Evolutionary conservation across 2,113 vertebrate species (phyloP).

Genomic region (Chamaea fasciata): DNA sequence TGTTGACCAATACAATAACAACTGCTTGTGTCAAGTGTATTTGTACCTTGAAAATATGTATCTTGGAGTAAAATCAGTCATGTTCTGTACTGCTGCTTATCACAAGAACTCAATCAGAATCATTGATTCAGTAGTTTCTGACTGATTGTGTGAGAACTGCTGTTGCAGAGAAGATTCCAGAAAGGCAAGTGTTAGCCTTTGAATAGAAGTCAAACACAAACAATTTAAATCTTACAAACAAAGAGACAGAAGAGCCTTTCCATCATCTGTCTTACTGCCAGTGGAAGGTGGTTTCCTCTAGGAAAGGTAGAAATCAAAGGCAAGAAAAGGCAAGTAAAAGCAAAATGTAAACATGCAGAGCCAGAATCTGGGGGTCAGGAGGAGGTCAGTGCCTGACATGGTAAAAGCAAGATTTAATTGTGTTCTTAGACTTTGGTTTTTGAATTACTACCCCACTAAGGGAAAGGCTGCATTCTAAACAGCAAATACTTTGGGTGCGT

Average conservation of each 20-base stretch:
- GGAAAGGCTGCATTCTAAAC: not conserved
- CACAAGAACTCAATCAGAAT: not conserved
- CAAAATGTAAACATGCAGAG: not conserved
- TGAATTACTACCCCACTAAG: not conserved
- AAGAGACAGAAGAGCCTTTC: not conserved
- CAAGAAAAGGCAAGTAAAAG: constrained; percentile 29
- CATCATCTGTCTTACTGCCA: not conserved
- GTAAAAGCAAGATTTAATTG: not conserved
- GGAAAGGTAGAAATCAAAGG: not conserved
- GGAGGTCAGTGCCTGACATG: not conserved
- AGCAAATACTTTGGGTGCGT: not conserved
- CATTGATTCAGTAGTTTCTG: not conserved
- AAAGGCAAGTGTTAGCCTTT: not conserved
- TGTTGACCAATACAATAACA: not conserved
- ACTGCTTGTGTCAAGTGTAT: not conserved
- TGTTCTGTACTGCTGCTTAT: not conserved
- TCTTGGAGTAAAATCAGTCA: not conserved
- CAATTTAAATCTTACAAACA: not conserved
- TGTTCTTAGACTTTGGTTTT: not conserved
- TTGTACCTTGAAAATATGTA: not conserved
- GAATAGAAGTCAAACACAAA: not conserved
- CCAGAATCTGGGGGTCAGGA: not conserved
- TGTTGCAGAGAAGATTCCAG: not conserved
- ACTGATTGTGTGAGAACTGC: not conserved
- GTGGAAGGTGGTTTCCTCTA: constrained; percentile 17